A percentile compares a stretch with the other conserved stretches of the same genome.
phyloP scores from a whole-genome alignment of 2,888 invertebrate species.

The Willowsia nigromaculata region DNA sequence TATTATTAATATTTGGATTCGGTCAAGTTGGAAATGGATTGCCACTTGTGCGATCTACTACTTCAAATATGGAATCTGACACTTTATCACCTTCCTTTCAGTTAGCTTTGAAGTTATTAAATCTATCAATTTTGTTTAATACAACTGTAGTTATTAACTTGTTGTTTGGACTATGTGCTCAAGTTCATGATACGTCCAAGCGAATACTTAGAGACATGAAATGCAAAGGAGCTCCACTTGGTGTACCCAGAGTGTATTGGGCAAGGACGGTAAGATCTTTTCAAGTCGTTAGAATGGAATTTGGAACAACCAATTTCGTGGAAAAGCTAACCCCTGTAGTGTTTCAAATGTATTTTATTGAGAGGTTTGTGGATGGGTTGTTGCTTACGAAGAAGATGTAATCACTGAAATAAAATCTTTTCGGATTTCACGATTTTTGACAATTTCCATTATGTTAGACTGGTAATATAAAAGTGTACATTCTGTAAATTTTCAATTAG shows the following conservation, averaged over 20 bases:
- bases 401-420: too few relatives aligned
- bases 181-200: not conserved
- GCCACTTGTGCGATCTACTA: not conserved
- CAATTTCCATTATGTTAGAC: too few relatives aligned
- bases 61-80: not conserved
- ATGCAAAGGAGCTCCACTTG: not conserved
- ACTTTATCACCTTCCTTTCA: too few relatives aligned
- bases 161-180: not conserved
- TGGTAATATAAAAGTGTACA: too few relatives aligned
- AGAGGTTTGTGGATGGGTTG: not conserved
- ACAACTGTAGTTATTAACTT: not conserved
- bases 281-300: not conserved
- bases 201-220: not conserved
- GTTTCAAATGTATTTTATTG: not conserved
- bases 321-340: not conserved
- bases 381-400: not conserved
- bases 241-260: not conserved
- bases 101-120: not conserved
- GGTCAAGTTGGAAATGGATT: not conserved
- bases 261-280: not conserved
- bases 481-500: too few relatives aligned
- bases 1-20: not conserved
- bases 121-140: not conserved
- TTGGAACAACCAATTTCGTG: not conserved
- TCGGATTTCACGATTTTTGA: too few relatives aligned